These are phyloP conservation scores for Falco rusticolus DNA, from an alignment of 2,797 vertebrate genomes.

Conservation along the genomic window DNA sequence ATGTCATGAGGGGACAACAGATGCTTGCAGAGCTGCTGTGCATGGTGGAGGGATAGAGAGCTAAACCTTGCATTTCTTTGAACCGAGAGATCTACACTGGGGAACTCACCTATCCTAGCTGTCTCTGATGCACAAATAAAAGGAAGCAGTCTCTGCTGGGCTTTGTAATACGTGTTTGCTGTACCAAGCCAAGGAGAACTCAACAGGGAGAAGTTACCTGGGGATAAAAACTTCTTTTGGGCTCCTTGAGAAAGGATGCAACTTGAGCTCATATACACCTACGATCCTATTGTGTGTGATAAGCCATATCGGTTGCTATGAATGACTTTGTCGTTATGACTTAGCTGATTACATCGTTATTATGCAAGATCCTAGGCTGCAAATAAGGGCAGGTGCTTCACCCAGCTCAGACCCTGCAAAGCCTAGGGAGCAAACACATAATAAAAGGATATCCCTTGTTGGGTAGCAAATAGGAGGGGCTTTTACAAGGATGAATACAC, in stretches of 20 bases:
- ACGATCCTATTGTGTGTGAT: accelerated
- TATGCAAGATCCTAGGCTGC: background rate
- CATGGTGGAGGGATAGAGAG: background rate
- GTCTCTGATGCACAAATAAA: background rate
- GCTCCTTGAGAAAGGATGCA: background rate
- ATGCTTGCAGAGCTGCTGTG: background rate
- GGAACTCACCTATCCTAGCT: background rate
- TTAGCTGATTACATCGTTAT: background rate
- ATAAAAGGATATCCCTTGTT: background rate
- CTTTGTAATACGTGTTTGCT: background rate
- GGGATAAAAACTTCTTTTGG: background rate
- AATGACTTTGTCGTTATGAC: background rate
- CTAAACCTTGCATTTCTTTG: background rate
- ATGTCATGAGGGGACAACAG: constrained; percentile 29
- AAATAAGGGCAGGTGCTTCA: background rate
- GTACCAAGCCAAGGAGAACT: background rate
- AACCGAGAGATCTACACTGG: background rate
- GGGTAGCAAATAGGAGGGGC: background rate
- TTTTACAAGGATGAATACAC: background rate
- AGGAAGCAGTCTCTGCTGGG: background rate
- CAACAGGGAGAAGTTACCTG: background rate
- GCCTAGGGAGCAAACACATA: background rate
- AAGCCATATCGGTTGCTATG: background rate
- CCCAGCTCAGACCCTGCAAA: background rate
- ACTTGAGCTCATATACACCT: background rate